A percentile compares a stretch with the other conserved stretches of the same genome.
phyloP scores from a whole-genome alignment of 2,797 vertebrate species.

The Sciaenops ocellatus region DNA sequence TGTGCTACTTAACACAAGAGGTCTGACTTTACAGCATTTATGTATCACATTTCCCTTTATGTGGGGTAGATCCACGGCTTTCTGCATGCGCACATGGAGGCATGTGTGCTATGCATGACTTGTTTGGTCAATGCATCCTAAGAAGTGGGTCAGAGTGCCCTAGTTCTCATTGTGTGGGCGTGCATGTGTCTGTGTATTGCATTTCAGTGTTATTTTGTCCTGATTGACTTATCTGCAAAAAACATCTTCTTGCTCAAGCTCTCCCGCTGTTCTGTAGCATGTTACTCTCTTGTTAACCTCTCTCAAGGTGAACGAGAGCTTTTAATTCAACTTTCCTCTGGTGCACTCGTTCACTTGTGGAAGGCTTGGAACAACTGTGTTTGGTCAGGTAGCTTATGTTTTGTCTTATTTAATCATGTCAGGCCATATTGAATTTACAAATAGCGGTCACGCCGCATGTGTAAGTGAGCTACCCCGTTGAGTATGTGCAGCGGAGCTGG shows the following conservation, averaged over 20 bases:
- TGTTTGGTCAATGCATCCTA: slow-evolving; percentile 83
- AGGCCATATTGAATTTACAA: slow-evolving; percentile 85
- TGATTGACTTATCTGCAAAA: slow-evolving; percentile 79
- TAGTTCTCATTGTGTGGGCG: slow-evolving; percentile 79
- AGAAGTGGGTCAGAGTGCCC: slow-evolving; percentile 86
- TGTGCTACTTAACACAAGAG: slow-evolving; percentile 55
- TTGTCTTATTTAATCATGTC: slow-evolving; percentile 85
- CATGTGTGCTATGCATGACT: slow-evolving; percentile 70
- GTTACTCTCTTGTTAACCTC: slow-evolving; percentile 76
- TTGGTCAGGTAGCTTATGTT: slow-evolving; percentile 81
- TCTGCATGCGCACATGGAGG: slow-evolving; percentile 47
- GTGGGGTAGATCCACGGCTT: slow-evolving; percentile 42
- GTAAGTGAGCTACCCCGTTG: slow-evolving; percentile 78
- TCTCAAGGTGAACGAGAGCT: slow-evolving; percentile 77
- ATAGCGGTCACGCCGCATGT: slow-evolving; percentile 80
- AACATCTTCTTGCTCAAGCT: slow-evolving; percentile 59
- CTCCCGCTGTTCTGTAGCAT: slow-evolving; percentile 70
- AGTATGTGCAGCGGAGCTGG: slow-evolving; percentile 78
- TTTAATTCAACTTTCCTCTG: slow-evolving; percentile 74
- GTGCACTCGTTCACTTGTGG: slow-evolving; percentile 50
- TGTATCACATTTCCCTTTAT: slow-evolving; percentile 60
- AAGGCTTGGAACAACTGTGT: slow-evolving; percentile 68
- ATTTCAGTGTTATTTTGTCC: slow-evolving; percentile 75
- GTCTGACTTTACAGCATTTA: slow-evolving; percentile 52
- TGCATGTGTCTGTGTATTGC: slow-evolving; percentile 66